Percentiles rank a stretch among this genome's conserved stretches.
phyloP scores from a whole-genome alignment of 2,113 vertebrate species.

The Typhlomys cinereus region DNA sequence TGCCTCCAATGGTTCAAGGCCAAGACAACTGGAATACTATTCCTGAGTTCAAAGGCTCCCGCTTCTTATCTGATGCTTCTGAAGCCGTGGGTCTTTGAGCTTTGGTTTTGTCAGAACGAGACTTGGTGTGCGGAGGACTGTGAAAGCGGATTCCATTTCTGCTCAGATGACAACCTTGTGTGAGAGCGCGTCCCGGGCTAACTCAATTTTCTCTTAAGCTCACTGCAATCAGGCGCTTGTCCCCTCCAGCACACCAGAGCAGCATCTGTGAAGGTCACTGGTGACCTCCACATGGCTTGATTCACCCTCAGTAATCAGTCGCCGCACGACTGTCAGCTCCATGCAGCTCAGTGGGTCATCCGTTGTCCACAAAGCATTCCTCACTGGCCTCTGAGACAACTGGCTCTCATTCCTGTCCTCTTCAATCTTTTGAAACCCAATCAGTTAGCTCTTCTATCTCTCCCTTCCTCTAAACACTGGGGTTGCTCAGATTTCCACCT shows the following conservation, averaged over 20 bases:
- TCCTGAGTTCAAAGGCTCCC: conserved; percentile 64
- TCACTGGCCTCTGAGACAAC: background rate
- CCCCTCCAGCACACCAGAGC: background rate
- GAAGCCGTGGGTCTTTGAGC: conserved; percentile 26
- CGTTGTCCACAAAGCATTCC: background rate
- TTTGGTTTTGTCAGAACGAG: conserved; percentile 34
- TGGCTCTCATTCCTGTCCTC: background rate
- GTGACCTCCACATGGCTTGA: background rate
- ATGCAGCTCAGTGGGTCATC: background rate
- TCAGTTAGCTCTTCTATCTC: background rate
- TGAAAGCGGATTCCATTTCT: conserved; percentile 60
- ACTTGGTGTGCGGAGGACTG: conserved; percentile 12
- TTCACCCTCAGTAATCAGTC: background rate
- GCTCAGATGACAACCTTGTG: background rate
- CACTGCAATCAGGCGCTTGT: background rate
- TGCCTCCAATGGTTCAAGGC: conserved; percentile 17
- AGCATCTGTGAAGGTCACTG: conserved; percentile 18
- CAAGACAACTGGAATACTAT: conserved; percentile 47
- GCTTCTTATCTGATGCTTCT: conserved; percentile 43
- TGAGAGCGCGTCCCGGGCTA: background rate
- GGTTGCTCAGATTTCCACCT: background rate
- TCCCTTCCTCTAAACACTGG: background rate
- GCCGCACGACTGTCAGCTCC: background rate
- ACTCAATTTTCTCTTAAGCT: conserved; percentile 48
- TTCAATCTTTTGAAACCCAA: background rate